Percentiles rank a stretch among this genome's conserved stretches.
phyloP scores from a whole-genome alignment of 2,113 vertebrate species.

The Bothrops jararaca region DNA sequence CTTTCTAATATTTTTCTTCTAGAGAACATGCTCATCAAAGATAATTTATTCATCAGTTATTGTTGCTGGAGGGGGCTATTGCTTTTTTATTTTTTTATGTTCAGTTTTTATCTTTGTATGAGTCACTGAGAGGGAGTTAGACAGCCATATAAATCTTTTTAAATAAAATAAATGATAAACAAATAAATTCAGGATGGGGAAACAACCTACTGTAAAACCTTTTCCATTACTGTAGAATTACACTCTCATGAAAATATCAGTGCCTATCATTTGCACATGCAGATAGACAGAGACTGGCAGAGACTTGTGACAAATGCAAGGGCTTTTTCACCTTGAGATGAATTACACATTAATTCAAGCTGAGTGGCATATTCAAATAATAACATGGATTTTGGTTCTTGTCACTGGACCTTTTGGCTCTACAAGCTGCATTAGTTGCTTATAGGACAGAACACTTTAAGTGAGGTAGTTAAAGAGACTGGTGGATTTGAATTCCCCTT shows the following conservation, averaged over 20 bases:
- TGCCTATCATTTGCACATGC: not conserved
- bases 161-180: not conserved
- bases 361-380: not conserved
- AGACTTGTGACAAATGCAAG: not conserved
- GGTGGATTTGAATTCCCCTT: not conserved
- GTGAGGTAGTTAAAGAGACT: not conserved
- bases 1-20: not conserved
- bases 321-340: not conserved
- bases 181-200: not conserved
- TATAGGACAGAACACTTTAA: not conserved
- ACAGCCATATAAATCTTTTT: not conserved
- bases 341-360: not conserved
- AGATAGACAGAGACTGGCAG: not conserved
- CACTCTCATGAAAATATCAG: not conserved
- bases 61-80: not conserved
- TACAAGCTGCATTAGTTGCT: not conserved
- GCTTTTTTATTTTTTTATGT: not conserved
- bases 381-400: not conserved
- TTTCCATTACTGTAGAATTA: not conserved
- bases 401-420: not conserved
- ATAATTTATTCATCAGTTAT: not conserved
- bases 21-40: not conserved
- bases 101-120: not conserved
- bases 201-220: not conserved
- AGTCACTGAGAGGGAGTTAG: not conserved